Evolutionary conservation across 2,888 invertebrate genomes (phyloP).

Genomic region (Slavum lentiscoides): DNA sequence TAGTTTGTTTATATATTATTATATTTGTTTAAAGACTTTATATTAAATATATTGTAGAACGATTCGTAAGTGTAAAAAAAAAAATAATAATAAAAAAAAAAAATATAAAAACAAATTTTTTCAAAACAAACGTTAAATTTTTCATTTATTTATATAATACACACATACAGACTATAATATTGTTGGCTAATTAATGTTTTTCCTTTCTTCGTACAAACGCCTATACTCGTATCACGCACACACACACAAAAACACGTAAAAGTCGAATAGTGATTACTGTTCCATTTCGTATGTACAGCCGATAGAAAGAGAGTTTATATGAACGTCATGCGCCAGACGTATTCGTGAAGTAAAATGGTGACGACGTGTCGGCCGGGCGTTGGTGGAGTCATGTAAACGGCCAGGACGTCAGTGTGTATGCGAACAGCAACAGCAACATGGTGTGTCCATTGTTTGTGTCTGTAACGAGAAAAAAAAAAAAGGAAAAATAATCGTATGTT

Average conservation of each 20-base stretch:
- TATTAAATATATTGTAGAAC: conserved; percentile 44
- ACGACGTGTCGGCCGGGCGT: neutral
- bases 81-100: conserved; percentile 14
- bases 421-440: conserved; percentile 23
- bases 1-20: conserved; percentile 52
- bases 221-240: neutral
- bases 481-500: neutral
- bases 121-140: conserved; percentile 28
- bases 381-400: conserved; percentile 33
- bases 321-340: too few species aligned
- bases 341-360: neutral
- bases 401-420: conserved; percentile 12
- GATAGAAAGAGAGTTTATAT: neutral
- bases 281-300: conserved; percentile 33
- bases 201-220: neutral
- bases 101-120: conserved; percentile 36
- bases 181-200: conserved; percentile 15
- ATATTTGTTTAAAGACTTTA: conserved; percentile 54
- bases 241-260: neutral
- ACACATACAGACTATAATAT: neutral
- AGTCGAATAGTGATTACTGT: neutral
- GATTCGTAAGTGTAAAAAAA: conserved; percentile 36
- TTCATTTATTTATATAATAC: conserved; percentile 19
- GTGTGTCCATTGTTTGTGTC: neutral
- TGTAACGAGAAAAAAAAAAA: conserved; percentile 38